Evolutionary conservation across 1,140 invertebrate genomes (phyloP), one percentile per base, ranked within the genome.

Genomic region (Stenopsyche tienmushanensis): DNA sequence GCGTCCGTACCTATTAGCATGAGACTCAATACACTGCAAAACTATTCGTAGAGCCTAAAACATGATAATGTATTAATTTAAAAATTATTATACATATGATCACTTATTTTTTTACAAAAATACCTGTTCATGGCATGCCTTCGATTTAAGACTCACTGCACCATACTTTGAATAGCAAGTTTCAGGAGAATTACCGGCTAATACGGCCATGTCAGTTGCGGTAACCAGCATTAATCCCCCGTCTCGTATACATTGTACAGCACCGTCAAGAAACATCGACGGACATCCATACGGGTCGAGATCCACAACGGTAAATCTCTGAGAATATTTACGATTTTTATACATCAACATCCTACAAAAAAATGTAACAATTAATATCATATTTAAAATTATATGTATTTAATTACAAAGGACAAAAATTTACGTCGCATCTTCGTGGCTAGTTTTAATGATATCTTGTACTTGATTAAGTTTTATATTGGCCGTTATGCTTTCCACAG

Each of bases 251-350:
- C 87, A 85, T 74, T 93, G 90, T 0, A 99, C 89, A 0, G 95
- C 95, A 1, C 90, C 84, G 78, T 99, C 97, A 0, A 99, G 80
- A 79, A 99, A 99, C 50, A 86, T 87, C 1, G 93, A 88, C 0
- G 97, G 93, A 73, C 93, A 95, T 3, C 98, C 98, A 76, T 99
- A 99, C 0, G 98, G 98, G 82, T 99, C 98, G 29, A 99, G 77
- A 77, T 99, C 98, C 60, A 99, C 86, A 0, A 88, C 93, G 75
- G 97, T 86, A 78, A 97, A 98, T 34, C 86, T 83, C 58, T 90
- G 82, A n/a, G 81, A 75, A 8, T 74, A 72, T 59, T 80, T 80
- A 58, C 86, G 85, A 71, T 90, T 87, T 70, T 88, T 80, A 71
- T 96, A 91, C 92, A 97, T 95, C 0, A 94, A 70, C 73, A 91